Percentiles rank a stretch among this genome's conserved stretches.
Conservation (phyloP, 2,113 vertebrate genomes). For the Merops nubicus region DNA sequence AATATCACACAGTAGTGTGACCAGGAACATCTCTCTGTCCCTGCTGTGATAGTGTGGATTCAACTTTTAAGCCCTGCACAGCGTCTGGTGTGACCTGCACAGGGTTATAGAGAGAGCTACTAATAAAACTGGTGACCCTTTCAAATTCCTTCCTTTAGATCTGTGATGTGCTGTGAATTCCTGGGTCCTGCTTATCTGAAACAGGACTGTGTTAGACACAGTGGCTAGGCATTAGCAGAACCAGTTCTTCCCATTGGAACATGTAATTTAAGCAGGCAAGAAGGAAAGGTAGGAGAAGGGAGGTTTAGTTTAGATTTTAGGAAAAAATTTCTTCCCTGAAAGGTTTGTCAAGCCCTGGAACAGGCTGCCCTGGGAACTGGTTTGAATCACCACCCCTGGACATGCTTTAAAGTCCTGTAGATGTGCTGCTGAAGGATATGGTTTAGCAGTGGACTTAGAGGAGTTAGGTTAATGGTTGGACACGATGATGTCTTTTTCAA, state of each 20-base stretch:
- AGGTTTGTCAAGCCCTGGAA: too few species aligned
- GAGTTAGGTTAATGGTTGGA: too few species aligned
- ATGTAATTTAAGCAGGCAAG: neutral
- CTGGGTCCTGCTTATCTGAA: neutral
- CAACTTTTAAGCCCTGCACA: neutral
- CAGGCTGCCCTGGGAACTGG: too few species aligned
- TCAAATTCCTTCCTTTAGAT: neutral
- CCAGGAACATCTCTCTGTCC: neutral
- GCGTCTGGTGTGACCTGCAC: neutral
- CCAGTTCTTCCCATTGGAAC: neutral
- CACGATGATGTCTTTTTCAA: too few species aligned
- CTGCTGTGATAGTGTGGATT: fast-evolving
- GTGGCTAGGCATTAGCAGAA: neutral
- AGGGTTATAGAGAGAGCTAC: neutral
- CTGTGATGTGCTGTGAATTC: neutral
- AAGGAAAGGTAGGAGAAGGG: neutral
- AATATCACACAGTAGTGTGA: neutral
- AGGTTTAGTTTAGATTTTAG: too few species aligned
- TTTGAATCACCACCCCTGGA: too few species aligned
- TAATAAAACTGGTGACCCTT: neutral
- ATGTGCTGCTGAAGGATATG: too few species aligned
- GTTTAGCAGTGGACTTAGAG: too few species aligned
- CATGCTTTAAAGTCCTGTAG: too few species aligned
- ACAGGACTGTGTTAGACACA: neutral
- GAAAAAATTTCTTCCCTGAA: too few species aligned